Percentiles rank a stretch among this genome's conserved stretches.
These are phyloP conservation scores for Serrognathus titanus DNA, from an alignment of 2,888 invertebrate species.

Conservation along the genomic window DNA sequence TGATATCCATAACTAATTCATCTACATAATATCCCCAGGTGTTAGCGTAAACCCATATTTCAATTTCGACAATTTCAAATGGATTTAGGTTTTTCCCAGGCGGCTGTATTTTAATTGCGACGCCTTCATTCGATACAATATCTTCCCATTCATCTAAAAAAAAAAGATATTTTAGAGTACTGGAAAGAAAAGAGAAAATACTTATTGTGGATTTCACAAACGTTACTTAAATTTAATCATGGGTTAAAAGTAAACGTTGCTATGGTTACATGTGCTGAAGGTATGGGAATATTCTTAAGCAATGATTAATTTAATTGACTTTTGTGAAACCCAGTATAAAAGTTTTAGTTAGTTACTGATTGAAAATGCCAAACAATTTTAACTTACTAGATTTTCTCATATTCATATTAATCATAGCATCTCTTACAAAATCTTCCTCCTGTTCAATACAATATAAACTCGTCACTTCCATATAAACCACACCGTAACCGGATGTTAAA, in stretches of 20 bases:
- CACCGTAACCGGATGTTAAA: constrained; percentile 38
- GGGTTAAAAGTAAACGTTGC: no score
- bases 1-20: constrained; percentile 45
- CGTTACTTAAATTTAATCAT: no score
- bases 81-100: constrained; percentile 30
- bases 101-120: constrained; percentile 39
- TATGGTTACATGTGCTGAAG: no score
- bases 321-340: not conserved
- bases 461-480: constrained; percentile 30
- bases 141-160: constrained; percentile 35
- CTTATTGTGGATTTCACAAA: no score
- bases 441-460: constrained; percentile 34
- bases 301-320: not conserved
- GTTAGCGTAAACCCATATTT: constrained; percentile 46
- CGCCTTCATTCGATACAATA: constrained; percentile 35
- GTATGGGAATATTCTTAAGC: no score
- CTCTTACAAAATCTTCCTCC: constrained; percentile 16
- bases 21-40: constrained; percentile 51
- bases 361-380: not conserved
- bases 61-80: constrained; percentile 34
- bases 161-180: no score
- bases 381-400: constrained; percentile 24
- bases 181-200: no score
- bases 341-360: not conserved
- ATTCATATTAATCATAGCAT: constrained; percentile 23